These are phyloP conservation scores for Dolichopus griseipennis DNA, from an alignment of 2,888 invertebrate genomes.

Conservation along the genomic window DNA sequence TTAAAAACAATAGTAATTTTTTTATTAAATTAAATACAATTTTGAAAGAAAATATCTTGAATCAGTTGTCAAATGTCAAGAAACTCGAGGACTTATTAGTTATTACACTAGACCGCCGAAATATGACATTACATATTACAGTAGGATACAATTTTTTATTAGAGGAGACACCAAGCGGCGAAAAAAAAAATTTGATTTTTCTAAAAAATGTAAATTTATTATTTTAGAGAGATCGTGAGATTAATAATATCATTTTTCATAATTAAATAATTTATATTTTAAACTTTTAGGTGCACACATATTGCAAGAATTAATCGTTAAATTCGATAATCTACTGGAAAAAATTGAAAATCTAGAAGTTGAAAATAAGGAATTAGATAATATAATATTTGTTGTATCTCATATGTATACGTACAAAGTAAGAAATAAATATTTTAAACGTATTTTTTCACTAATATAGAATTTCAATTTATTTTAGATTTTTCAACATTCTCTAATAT, in stretches of 20 bases:
- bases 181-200: neutral
- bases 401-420: conserved; percentile 86
- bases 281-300: conserved; percentile 57
- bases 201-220: too few relatives aligned
- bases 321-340: conserved; percentile 53
- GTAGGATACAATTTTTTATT: too few relatives aligned
- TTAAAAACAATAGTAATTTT: neutral
- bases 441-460: conserved; percentile 7
- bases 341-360: conserved; percentile 46
- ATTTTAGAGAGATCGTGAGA: too few relatives aligned
- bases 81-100: too few relatives aligned
- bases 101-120: too few relatives aligned
- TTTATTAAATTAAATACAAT: neutral
- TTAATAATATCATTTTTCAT: too few relatives aligned
- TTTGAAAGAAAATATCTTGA: neutral
- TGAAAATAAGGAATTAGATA: conserved; percentile 73
- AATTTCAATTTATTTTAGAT: conserved; percentile 47
- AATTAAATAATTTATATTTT: neutral
- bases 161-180: neutral
- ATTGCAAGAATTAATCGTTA: conserved; percentile 61
- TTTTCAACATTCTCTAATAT: conserved; percentile 65
- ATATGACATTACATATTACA: too few relatives aligned
- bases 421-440: neutral
- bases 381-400: conserved; percentile 64
- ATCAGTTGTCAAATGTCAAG: too few relatives aligned